Conservation (phyloP, 2,797 vertebrate genomes). For the Sphenopsis melanotis region DNA sequence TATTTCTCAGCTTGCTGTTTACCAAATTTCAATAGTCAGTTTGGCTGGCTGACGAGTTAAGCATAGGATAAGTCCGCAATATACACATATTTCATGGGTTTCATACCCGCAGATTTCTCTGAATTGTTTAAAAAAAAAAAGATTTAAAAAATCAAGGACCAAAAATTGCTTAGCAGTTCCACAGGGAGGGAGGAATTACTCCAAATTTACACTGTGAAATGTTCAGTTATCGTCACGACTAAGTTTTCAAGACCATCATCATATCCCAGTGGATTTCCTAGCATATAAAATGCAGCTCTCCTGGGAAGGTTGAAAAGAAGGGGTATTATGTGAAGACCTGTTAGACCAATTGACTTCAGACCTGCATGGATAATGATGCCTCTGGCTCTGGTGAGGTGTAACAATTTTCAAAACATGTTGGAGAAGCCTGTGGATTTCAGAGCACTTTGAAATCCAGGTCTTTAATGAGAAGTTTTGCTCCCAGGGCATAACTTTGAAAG, state of each 20-base stretch:
- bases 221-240: not conserved
- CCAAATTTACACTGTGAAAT: not conserved
- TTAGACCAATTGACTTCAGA: slow-evolving; percentile 16
- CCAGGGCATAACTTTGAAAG: slow-evolving; percentile 59
- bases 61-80: not conserved
- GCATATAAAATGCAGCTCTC: not conserved
- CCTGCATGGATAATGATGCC: slow-evolving; percentile 13
- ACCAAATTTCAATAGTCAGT: not conserved
- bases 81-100: not conserved
- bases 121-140: not conserved
- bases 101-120: not conserved
- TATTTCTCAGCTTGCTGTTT: not conserved
- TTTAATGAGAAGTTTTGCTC: slow-evolving; percentile 53
- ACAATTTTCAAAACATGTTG: slow-evolving; percentile 35
- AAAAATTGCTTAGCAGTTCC: not conserved
- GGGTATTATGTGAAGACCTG: not conserved
- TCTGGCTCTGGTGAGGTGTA: slow-evolving; percentile 3
- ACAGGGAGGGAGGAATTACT: not conserved
- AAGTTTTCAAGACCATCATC: not conserved
- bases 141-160: not conserved
- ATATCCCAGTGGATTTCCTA: not conserved
- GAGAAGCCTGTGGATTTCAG: slow-evolving; percentile 57
- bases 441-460: slow-evolving; percentile 46
- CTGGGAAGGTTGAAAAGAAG: not conserved
- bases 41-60: not conserved